Evolutionary conservation across 2,113 vertebrate species (phyloP).

Genomic region (Neodontobutis hainanensis): DNA sequence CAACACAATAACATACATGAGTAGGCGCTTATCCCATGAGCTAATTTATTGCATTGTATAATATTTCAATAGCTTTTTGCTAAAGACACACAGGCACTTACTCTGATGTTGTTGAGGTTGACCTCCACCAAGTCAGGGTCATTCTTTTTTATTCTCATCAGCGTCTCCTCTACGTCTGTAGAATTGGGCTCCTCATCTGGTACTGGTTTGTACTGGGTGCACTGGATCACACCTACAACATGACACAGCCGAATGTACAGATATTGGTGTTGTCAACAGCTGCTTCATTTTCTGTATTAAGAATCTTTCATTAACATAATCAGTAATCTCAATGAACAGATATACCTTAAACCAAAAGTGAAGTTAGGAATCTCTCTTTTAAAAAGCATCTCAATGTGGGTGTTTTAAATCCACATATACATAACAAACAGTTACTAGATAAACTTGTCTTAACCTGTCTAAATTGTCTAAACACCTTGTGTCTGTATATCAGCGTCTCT

Average conservation of each 20-base stretch:
- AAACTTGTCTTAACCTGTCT: not conserved
- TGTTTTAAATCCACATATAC: too few species aligned
- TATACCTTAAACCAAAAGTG: too few species aligned
- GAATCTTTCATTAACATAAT: not conserved
- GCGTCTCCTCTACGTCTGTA: constrained; percentile 92
- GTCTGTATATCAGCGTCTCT: not conserved
- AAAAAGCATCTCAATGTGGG: not conserved
- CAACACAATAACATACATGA: not conserved
- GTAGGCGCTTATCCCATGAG: not conserved
- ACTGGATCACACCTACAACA: constrained; percentile 92
- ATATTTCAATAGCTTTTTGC: not conserved
- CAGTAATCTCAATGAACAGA: too few species aligned
- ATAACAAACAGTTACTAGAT: constrained; percentile 1
- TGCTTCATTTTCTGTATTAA: not conserved
- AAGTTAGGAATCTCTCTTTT: too few species aligned
- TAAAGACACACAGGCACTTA: constrained; percentile 41
- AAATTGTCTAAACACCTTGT: not conserved
- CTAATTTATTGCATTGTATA: not conserved
- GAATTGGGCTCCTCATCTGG: constrained; percentile 95
- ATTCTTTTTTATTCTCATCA: constrained; percentile 87
- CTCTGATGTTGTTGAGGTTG: constrained; percentile 98
- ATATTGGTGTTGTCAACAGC: not conserved
- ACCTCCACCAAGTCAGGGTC: constrained; percentile 92
- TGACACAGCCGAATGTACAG: constrained; percentile 1
- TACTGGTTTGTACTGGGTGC: constrained; percentile 93